A percentile compares a stretch with the other conserved stretches of the same genome.
phyloP scores from a whole-genome alignment of 1,140 invertebrate genomes.

The Drosophila dunni region DNA sequence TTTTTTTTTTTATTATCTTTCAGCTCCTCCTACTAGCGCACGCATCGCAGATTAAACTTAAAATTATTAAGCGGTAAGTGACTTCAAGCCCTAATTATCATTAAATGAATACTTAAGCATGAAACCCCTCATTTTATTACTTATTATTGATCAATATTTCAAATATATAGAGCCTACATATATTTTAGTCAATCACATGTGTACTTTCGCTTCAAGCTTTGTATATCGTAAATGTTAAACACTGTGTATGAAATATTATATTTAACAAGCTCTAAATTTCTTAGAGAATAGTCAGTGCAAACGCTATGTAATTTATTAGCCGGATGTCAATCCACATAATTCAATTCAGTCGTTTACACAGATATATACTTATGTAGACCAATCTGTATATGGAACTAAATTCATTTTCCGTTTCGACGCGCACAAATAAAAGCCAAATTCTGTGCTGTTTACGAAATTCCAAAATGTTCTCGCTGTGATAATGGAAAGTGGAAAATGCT shows the following conservation, averaged over 20 bases:
- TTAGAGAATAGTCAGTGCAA: constrained; percentile 1
- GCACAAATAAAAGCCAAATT: constrained; percentile 58
- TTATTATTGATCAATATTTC: no score
- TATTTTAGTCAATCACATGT: no score
- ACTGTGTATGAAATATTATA: neutral
- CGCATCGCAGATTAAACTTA: no score
- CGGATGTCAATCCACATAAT: constrained; percentile 52
- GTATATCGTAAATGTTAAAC: no score
- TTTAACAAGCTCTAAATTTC: neutral
- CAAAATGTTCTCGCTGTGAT: constrained; percentile 19
- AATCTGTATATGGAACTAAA: constrained; percentile 1
- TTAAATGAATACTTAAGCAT: no score
- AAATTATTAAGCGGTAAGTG: no score
- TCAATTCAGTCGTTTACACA: constrained; percentile 22
- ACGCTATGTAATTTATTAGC: constrained; percentile 9
- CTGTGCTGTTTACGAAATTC: constrained; percentile 24
- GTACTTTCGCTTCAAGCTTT: no score
- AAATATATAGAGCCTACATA: no score
- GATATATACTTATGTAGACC: neutral
- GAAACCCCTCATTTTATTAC: no score
- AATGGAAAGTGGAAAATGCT: constrained; percentile 15
- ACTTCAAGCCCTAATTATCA: no score
- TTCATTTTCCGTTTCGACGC: constrained; percentile 59
- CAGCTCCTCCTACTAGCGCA: no score
- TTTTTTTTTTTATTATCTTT: no score